Base-by-base conservation (phyloP, 2,888 invertebrate genomes). In the Leptothorax acervorum region DNA sequence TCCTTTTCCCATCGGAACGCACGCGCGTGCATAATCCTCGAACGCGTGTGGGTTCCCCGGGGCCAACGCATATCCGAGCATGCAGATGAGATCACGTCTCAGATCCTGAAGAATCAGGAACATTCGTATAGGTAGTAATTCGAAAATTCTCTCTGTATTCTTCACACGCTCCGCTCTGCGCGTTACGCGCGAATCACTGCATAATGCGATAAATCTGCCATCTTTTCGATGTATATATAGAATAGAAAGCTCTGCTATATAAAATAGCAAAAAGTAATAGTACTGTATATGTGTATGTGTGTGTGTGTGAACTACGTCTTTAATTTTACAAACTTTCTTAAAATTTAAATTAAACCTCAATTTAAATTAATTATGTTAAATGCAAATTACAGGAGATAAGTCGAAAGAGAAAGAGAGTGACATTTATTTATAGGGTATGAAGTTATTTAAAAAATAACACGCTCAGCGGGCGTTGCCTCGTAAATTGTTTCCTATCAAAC, bases 1-100 rank as follows among this genome's bases (percentile, higher is more conserved):
- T 15, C 48, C 78, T 45, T 66, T 79, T 39, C 71, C 48, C 79
- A 81, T 81, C 60, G 79, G 48, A 62, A 82, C 87, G 85, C 68
- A 83, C 73, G 73, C 79, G 65, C 84, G 82, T 66, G 75, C 74
- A 74, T 82, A 86, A 88, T 88, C 85, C 88, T 57, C 86, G 81
- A 12, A 73, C 79, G 78, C 83, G 74, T 83, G 74, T 70, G 84
- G 84, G 85, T 87, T 86, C 90, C 85, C 23, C 85, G 84, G 76
- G 62, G 83, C 85, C 81, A 53, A 85, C 84, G 85, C 82, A 63
- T 79, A 79, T 88, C 83, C 84, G 82, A 55, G 82, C 81, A 73
- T 65, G 79, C 88, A 84, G 88, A 90, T 89, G 89, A 90, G 90
- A 90, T 90, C 90, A 90, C 90, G 90, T 89, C 89, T 89, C 87